phyloP scores from a whole-genome alignment of 2,797 vertebrate genomes.

The Zalophus californianus region DNA sequence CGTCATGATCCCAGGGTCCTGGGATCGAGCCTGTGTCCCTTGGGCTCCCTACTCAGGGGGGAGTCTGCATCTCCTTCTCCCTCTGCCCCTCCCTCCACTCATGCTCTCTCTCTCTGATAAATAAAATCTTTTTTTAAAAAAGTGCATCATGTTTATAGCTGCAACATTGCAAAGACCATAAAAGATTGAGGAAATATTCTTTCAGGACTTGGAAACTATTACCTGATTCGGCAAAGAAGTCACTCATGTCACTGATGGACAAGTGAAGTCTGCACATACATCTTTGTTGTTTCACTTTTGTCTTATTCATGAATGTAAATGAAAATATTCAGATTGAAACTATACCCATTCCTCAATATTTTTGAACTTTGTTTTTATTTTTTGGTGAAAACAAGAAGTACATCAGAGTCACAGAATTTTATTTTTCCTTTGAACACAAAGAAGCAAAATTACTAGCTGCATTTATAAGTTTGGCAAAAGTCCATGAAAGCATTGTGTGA shows the following conservation, averaged over 20 bases:
- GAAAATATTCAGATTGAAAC: background rate
- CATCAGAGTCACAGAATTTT: slow-evolving; percentile 45
- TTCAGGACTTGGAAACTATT: slow-evolving; percentile 24
- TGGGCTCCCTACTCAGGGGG: background rate
- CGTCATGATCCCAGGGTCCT: background rate
- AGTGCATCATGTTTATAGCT: background rate
- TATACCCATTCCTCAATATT: background rate
- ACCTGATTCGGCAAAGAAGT: background rate
- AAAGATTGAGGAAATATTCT: background rate
- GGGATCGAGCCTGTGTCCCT: background rate
- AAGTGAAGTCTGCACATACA: background rate
- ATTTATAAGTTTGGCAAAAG: background rate
- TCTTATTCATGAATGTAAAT: background rate
- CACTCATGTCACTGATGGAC: background rate
- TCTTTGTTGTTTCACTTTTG: background rate
- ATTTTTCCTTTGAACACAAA: slow-evolving; percentile 48
- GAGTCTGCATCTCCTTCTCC: background rate
- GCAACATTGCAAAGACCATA: background rate
- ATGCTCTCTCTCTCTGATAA: background rate
- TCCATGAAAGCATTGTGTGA: background rate
- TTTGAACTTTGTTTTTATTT: slow-evolving; percentile 52
- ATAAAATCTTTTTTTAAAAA: background rate
- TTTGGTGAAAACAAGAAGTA: slow-evolving; percentile 61
- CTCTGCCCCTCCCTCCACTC: background rate
- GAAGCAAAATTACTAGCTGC: slow-evolving; percentile 48